Evolutionary conservation across 2,113 vertebrate genomes (phyloP), one percentile per base, ranked within the genome.

Genomic region (Piaya cayana): DNA sequence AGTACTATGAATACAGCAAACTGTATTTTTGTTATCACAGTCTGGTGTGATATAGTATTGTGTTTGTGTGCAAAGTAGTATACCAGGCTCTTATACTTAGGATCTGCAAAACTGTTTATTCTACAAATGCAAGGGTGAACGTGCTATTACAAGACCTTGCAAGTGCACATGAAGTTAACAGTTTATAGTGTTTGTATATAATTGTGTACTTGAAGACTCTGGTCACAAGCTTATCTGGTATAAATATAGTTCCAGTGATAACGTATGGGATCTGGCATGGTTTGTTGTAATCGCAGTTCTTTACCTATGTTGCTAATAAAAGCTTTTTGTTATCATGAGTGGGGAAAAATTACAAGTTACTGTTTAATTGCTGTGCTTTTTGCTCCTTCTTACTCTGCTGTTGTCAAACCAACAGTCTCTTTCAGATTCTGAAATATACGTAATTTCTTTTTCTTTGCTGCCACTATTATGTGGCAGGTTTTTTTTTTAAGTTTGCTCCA

Each of bases 251-350:
- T 88, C 76, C 56, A 64, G 64, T 60, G 94, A 94, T 95, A 96
- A 70, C 0, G 0, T 74, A 78, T 78, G 83, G 82, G 69, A 75
- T 95, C 94, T 97, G 96, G 94, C 95, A 74, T 64, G 59, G 91
- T 88, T 86, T 83, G 29, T 64, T 90, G 64, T 84, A 94, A 95
- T 94, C 91, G 49, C 72, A 88, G 92, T 92, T 95, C 95, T 92
- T 93, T 96, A 97, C 92, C 95, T 96, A 83, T 91, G 94, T 91
- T 94, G 80, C 88, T 95, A 97, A 93, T 86, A 91, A 95, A 91
- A 96, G 91, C 90, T 93, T 76, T 76, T 88, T 86, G 63, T 90
- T 95, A 96, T 93, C 71, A 11, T 42, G 55, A 90, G 71, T 76
- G 34, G 59, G 49, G 69, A 52, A 91, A 96, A 96, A 81, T 63